phyloP scores from a whole-genome alignment of 2,797 vertebrate species.

The Hybognathus amarus region DNA sequence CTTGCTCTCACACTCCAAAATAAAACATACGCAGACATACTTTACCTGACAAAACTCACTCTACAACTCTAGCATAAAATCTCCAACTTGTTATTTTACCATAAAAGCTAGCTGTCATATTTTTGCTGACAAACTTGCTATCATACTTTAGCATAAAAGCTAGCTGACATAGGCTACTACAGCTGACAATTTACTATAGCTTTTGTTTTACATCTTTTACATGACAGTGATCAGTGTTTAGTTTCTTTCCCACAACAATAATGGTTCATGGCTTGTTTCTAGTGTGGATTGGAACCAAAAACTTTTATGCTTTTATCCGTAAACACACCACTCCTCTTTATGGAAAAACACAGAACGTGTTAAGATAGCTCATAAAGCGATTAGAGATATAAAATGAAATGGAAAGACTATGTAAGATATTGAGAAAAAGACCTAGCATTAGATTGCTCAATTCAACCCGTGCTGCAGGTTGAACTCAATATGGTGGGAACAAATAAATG shows the following conservation, averaged over 20 bases:
- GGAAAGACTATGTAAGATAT: constrained; percentile 20
- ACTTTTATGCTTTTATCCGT: not conserved
- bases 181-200: not conserved
- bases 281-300: not conserved
- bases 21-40: not conserved
- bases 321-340: constrained; percentile 44
- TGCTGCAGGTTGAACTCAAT: constrained; percentile 63
- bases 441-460: constrained; percentile 62
- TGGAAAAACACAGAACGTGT: constrained; percentile 20
- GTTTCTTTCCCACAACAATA: not conserved
- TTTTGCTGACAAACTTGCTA: not conserved
- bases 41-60: no score
- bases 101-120: not conserved
- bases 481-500: constrained; percentile 67
- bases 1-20: not conserved
- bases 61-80: no score
- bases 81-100: not conserved
- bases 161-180: not conserved
- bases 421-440: constrained; percentile 34
- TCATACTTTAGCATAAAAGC: no score
- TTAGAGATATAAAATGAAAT: constrained; percentile 16
- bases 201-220: not conserved
- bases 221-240: not conserved
- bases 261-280: not conserved
- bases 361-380: constrained; percentile 15